Base-by-base conservation (phyloP, 2,888 invertebrate genomes). In the Gymnosoma rotundatum region DNA sequence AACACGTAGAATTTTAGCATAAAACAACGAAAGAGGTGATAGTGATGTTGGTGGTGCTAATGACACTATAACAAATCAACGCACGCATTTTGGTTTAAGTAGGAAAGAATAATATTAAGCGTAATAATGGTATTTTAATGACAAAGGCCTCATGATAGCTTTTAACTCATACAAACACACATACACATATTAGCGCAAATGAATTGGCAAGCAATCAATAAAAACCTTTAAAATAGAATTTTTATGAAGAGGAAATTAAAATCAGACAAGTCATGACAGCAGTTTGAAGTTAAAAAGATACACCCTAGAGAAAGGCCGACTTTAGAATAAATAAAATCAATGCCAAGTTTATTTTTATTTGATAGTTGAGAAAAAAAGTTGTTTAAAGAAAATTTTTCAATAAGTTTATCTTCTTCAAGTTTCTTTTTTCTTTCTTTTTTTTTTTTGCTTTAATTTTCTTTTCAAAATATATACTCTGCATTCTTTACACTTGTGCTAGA, bases 1-100 rank as follows among this genome's bases (percentile, higher is more conserved):
- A 69, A 75, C 83, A 83, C 83, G 83, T 83, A 78, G 74, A 66
- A 70, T 38, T 64, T 78, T 60, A 70, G 48, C 66, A 67, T 61
- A 67, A 76, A 67, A 58, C 45, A 20, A 18, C 6, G 21, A 54
- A 58, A 74, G 20, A 74, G 54, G 0, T 32, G 25, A 25, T 25
- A 4, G 67, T 54, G 60, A 6, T 61, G 38, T n/a, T 58, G 60
- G 9, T 61, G 38, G 21, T 58, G n/a, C 48, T 12, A 72, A 48
- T 45, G 60, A 60, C 72, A 60, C 60, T 48, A 60, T 48, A 72
- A 58, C 32, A 14, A 60, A 60, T 60, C 32, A n/a, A 60, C 48
- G 16, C 58, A 58, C 12, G n/a, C 2, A 25, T 18, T 58, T 61
- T 8, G 7, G 16, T 20, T 70, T 9, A 36, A 58, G 9, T 52